A percentile compares a stretch with the other conserved stretches of the same genome.
Evolutionary conservation across 2,888 invertebrate genomes (phyloP).

Genomic region (Horisme vitalbata): DNA sequence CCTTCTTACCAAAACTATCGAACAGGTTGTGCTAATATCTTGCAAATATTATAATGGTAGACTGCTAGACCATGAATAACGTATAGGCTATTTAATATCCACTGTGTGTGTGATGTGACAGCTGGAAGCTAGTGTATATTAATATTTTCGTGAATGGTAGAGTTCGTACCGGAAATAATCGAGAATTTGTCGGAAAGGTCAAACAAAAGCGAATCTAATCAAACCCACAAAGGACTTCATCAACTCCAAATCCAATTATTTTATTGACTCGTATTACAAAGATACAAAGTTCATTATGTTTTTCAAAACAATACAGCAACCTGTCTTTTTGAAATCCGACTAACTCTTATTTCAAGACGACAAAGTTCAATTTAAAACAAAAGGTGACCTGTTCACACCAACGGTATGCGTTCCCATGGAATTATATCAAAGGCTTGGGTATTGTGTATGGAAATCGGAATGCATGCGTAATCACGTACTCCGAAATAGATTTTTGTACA

Average conservation of each 20-base stretch:
- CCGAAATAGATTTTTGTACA: constrained; percentile 25
- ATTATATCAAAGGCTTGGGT: constrained; percentile 12
- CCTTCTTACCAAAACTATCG: too few relatives aligned
- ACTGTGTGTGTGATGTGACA: too few relatives aligned
- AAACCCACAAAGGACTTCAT: constrained; percentile 10
- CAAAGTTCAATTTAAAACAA: neutral
- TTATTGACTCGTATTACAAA: constrained; percentile 10
- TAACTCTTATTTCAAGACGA: constrained; percentile 1
- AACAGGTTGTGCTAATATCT: too few relatives aligned
- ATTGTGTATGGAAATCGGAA: constrained; percentile 25
- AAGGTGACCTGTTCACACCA: constrained; percentile 14
- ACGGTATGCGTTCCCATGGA: constrained; percentile 16
- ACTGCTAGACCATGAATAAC: too few relatives aligned
- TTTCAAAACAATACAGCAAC: neutral
- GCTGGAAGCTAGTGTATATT: too few relatives aligned
- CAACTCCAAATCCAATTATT: constrained; percentile 9
- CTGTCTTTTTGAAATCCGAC: neutral
- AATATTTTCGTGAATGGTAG: too few relatives aligned
- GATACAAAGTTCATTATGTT: constrained; percentile 14
- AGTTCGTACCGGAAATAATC: constrained; percentile 1
- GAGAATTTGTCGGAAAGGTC: neutral
- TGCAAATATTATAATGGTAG: too few relatives aligned
- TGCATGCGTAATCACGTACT: constrained; percentile 28
- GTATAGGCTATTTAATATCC: too few relatives aligned
- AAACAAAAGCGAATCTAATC: constrained; percentile 16